These are phyloP conservation scores for Gibbula magus DNA, from an alignment of 2,888 invertebrate genomes.

Conservation along the genomic window DNA sequence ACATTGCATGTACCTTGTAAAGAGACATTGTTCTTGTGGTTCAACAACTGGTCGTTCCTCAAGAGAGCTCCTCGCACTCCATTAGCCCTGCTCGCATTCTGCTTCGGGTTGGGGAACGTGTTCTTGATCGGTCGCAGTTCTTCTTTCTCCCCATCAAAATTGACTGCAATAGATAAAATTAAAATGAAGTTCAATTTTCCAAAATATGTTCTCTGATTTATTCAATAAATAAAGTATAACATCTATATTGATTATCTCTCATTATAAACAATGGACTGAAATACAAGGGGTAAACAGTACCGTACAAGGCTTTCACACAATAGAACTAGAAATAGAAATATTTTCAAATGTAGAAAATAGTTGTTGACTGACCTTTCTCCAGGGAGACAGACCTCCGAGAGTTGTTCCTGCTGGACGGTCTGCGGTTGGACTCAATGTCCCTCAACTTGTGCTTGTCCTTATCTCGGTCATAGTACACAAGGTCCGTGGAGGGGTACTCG, in stretches of 20 bases:
- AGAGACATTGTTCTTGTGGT: slow-evolving; percentile 26
- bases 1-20: background rate
- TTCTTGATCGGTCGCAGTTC: slow-evolving; percentile 46
- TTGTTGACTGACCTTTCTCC: slow-evolving; percentile 49
- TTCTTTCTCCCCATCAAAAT: slow-evolving; percentile 51
- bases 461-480: slow-evolving; percentile 29
- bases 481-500: slow-evolving; percentile 32
- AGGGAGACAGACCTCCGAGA: slow-evolving; percentile 49
- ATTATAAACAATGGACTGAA: background rate
- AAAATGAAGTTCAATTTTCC: background rate
- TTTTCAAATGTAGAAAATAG: background rate
- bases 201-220: background rate
- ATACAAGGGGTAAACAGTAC: background rate
- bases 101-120: slow-evolving; percentile 50
- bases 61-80: slow-evolving; percentile 53
- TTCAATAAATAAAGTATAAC: no score
- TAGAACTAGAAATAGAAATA: background rate
- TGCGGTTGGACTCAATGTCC: slow-evolving; percentile 42
- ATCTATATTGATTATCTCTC: no score
- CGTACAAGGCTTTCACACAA: background rate
- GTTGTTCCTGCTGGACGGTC: slow-evolving; percentile 36
- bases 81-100: slow-evolving; percentile 56
- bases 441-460: slow-evolving; percentile 45
- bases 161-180: slow-evolving; percentile 44
- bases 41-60: slow-evolving; percentile 52